phyloP scores from a whole-genome alignment of 1,140 invertebrate species.

The Colletes latitarsis region DNA sequence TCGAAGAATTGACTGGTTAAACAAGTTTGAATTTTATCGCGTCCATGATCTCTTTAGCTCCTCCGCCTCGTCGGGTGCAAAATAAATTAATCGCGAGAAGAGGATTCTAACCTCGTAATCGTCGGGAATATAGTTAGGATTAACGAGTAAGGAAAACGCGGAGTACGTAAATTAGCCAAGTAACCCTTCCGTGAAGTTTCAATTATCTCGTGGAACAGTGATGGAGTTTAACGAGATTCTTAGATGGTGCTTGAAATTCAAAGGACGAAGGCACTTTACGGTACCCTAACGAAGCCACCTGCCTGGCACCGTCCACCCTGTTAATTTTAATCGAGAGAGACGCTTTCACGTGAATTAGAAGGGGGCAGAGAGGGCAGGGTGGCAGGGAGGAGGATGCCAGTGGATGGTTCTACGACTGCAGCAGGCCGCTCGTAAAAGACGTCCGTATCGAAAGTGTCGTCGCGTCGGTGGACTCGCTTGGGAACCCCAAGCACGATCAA shows the following conservation, averaged over 20 bases:
- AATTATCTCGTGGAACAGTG: constrained; percentile 22
- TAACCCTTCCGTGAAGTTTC: constrained; percentile 47
- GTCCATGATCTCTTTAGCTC: background rate
- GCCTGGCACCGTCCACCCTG: constrained; percentile 61
- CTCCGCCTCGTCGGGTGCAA: no score
- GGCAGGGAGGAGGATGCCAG: constrained; percentile 38
- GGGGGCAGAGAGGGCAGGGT: constrained; percentile 6
- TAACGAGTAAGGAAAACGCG: background rate
- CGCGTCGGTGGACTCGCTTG: constrained; percentile 64
- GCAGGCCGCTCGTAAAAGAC: constrained; percentile 70
- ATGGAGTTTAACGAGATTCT: constrained; percentile 49
- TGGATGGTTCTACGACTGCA: constrained; percentile 40
- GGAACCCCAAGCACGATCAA: constrained; percentile 78
- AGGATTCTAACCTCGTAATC: background rate
- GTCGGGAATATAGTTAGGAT: constrained; percentile 11
- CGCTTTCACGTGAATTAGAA: constrained; percentile 66
- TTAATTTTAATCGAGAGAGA: constrained; percentile 68
- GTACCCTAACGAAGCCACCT: constrained; percentile 65
- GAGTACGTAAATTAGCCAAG: constrained; percentile 36
- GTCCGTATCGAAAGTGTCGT: constrained; percentile 60
- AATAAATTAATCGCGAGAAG: background rate
- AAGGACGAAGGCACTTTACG: constrained; percentile 66
- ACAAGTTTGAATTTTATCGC: background rate
- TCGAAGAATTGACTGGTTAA: background rate
- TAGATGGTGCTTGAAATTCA: constrained; percentile 61